A percentile compares a stretch with the other conserved stretches of the same genome.
Evolutionary conservation across 2,113 vertebrate genomes (phyloP).

Genomic region (Indicator indicator): DNA sequence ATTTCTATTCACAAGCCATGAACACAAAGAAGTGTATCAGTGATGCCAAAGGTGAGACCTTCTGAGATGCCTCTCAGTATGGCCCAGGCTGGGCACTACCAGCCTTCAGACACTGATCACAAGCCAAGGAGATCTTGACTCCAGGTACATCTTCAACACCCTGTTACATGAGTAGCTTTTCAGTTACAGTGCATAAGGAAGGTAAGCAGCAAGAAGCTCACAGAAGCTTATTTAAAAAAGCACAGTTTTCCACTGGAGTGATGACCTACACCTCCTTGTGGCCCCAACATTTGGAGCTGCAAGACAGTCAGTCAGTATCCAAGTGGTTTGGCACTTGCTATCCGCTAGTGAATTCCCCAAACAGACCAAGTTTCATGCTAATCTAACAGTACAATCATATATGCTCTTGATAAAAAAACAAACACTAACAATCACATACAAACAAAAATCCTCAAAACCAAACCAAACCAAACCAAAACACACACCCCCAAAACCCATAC

Average conservation of each 20-base stretch:
- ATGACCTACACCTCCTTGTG: not conserved
- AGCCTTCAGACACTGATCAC: not conserved
- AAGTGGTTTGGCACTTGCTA: not conserved
- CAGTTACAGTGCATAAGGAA: not conserved
- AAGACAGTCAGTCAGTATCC: not conserved
- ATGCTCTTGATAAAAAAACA: not conserved
- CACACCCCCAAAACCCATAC: too few species aligned
- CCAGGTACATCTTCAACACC: not conserved
- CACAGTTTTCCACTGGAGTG: not conserved
- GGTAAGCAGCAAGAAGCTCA: not conserved
- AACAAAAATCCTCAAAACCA: not conserved
- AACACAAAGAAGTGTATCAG: not conserved
- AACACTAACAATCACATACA: not conserved
- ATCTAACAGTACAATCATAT: not conserved
- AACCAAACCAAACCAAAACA: not conserved
- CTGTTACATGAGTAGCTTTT: not conserved
- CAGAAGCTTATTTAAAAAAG: not conserved
- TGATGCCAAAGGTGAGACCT: not conserved
- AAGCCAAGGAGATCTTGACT: not conserved
- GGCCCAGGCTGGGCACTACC: not conserved
- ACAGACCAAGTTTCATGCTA: not conserved
- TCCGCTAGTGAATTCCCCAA: not conserved
- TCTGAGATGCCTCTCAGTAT: not conserved
- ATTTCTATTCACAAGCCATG: not conserved
- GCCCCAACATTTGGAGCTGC: not conserved